phyloP scores from a whole-genome alignment of 2,888 invertebrate genomes.

The Hypomecis punctinalis region DNA sequence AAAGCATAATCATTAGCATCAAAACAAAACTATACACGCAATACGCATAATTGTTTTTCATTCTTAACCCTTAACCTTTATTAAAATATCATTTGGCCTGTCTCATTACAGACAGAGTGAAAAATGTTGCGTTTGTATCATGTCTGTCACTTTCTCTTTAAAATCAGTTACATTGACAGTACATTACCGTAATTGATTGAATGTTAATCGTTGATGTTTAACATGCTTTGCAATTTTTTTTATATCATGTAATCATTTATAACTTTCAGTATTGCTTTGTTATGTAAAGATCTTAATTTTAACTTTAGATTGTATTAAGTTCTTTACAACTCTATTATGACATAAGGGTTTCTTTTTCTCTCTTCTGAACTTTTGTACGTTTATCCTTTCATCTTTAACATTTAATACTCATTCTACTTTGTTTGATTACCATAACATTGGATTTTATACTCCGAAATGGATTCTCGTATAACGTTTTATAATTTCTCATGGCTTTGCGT shows the following conservation, averaged over 20 bases:
- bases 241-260: constrained; percentile 19
- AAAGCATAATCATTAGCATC: constrained; percentile 12
- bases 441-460: neutral
- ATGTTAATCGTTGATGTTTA: constrained; percentile 52
- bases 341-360: neutral
- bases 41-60: constrained; percentile 29
- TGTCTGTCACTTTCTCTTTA: constrained; percentile 61
- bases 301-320: neutral
- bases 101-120: constrained; percentile 65
- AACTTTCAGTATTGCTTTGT: constrained; percentile 9
- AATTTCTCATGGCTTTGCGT: constrained; percentile 25
- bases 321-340: neutral
- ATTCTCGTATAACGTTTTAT: constrained; percentile 10
- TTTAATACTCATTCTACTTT: neutral
- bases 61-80: constrained; percentile 44
- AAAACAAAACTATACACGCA: constrained; percentile 22
- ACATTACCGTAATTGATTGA: constrained; percentile 62
- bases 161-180: constrained; percentile 50
- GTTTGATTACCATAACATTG: neutral
- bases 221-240: constrained; percentile 20
- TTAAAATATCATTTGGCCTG: constrained; percentile 56
- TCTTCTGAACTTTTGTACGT: no score
- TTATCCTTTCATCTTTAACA: no score
- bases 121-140: constrained; percentile 56
- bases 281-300: neutral